Percentiles rank a stretch among this genome's conserved stretches.
phyloP scores from a whole-genome alignment of 1,140 invertebrate species.

The Lepidotrigona ventralis region DNA sequence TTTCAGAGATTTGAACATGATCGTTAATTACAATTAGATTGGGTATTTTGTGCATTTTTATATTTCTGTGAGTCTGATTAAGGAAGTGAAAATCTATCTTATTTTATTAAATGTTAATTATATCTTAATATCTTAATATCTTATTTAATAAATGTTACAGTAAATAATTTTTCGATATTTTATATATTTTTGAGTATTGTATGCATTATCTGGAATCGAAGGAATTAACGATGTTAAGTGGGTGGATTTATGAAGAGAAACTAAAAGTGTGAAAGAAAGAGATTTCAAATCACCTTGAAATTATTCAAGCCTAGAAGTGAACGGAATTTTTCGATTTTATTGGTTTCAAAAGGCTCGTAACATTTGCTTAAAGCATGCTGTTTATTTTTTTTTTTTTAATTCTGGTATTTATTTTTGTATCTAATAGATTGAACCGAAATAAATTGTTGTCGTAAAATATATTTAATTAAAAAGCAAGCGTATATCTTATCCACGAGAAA shows the following conservation, averaged over 20 bases:
- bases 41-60: too few species aligned
- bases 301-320: background rate
- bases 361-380: too few species aligned
- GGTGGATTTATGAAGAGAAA: background rate
- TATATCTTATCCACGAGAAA: background rate
- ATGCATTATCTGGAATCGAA: too few species aligned
- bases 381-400: background rate
- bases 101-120: too few species aligned
- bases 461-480: background rate
- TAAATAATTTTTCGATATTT: too few species aligned
- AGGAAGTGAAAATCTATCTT: too few species aligned
- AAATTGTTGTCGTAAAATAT: background rate
- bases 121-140: too few species aligned
- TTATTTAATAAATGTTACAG: too few species aligned
- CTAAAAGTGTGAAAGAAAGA: background rate
- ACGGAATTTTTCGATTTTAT: background rate
- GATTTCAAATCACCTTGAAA: background rate
- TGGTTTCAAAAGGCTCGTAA: background rate
- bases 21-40: too few species aligned
- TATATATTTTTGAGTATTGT: too few species aligned
- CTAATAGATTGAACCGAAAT: background rate
- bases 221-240: background rate
- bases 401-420: background rate
- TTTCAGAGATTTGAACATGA: background rate
- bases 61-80: too few species aligned